A percentile compares a stretch with the other conserved stretches of the same genome.
Evolutionary conservation across 2,888 invertebrate species (phyloP).

Genomic region (Electrophaes corylata): DNA sequence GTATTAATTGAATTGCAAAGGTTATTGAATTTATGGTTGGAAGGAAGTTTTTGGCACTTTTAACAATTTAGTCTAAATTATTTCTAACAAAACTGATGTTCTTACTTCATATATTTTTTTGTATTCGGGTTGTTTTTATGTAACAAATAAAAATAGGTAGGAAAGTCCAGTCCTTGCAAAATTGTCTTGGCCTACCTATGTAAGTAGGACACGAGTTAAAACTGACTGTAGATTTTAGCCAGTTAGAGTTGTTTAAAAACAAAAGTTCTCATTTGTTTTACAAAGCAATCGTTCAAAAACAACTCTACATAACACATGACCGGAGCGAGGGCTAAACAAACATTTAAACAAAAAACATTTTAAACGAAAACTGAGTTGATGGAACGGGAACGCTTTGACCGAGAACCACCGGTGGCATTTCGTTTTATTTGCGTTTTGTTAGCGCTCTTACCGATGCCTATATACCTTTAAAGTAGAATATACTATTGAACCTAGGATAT

Average conservation of each 20-base stretch:
- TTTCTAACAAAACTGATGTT: too few relatives aligned
- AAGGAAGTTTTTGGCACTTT: background rate
- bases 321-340: background rate
- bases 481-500: too few relatives aligned
- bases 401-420: slow-evolving; percentile 15
- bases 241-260: too few relatives aligned
- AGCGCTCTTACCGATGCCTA: background rate
- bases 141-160: too few relatives aligned
- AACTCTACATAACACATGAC: slow-evolving; percentile 1
- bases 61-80: background rate
- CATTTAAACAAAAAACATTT: slow-evolving; percentile 13
- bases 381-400: slow-evolving; percentile 27
- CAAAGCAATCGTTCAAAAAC: slow-evolving; percentile 5
- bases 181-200: too few relatives aligned
- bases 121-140: too few relatives aligned
- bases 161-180: too few relatives aligned
- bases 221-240: too few relatives aligned
- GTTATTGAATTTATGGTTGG: slow-evolving; percentile 29
- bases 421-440: slow-evolving; percentile 16
- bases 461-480: too few relatives aligned
- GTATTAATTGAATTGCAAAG: slow-evolving; percentile 38
- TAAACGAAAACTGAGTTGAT: slow-evolving; percentile 30
- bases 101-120: too few relatives aligned
- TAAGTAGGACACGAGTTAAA: too few relatives aligned
- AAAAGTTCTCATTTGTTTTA: too few relatives aligned